These are phyloP conservation scores for Pseudorasbora parva DNA, from an alignment of 2,113 vertebrate genomes.

Conservation along the genomic window DNA sequence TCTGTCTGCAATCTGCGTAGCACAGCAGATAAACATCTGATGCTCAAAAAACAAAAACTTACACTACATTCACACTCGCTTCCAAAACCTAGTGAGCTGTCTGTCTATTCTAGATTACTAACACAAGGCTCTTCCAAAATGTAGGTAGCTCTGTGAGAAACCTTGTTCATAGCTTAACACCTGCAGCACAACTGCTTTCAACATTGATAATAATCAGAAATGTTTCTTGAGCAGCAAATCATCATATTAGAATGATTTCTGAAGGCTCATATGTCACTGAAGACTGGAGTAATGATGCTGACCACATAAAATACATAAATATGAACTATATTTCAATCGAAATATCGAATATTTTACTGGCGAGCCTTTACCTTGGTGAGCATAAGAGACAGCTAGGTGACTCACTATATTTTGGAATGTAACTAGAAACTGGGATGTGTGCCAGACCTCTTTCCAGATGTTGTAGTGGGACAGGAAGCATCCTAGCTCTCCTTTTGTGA, in stretches of 20 bases:
- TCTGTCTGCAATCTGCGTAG: constrained; percentile 78
- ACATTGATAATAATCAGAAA: not conserved
- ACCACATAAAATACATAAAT: no score
- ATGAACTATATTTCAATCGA: no score
- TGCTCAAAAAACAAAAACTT: not conserved
- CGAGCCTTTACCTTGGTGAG: no score
- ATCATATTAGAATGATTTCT: not conserved
- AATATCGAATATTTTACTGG: no score
- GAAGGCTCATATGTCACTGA: not conserved
- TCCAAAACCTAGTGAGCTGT: not conserved
- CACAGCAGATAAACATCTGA: constrained; percentile 6
- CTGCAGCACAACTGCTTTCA: not conserved
- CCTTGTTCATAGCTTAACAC: not conserved
- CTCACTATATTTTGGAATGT: not conserved
- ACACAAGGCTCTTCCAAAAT: not conserved
- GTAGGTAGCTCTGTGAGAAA: not conserved
- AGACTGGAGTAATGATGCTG: not conserved
- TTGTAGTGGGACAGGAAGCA: constrained; percentile 93
- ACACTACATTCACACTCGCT: not conserved
- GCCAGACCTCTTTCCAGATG: constrained; percentile 88
- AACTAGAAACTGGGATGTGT: not conserved
- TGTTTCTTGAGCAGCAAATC: not conserved
- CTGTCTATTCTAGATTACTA: not conserved
- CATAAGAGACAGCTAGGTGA: not conserved
- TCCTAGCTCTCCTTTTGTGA: constrained; percentile 90